Conservation (phyloP, 2,113 vertebrate species). For the Cyanoderma ruficeps region DNA sequence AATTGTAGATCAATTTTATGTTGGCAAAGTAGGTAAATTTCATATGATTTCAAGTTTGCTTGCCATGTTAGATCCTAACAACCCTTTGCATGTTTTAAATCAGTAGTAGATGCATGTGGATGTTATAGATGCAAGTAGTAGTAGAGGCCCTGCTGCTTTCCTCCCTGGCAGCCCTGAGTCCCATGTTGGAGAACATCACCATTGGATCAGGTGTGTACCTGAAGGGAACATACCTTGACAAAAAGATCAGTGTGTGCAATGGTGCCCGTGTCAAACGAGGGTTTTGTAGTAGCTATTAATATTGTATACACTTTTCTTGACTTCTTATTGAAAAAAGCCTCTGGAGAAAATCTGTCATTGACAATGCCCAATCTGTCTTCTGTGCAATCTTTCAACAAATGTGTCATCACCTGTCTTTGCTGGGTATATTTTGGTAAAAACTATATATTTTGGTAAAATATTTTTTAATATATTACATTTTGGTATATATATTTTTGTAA, state of each 20-base stretch:
- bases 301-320: background rate
- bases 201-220: background rate
- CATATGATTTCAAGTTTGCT: background rate
- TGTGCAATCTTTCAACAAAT: background rate
- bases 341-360: background rate
- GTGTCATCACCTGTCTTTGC: background rate
- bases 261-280: background rate
- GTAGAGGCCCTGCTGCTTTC: background rate
- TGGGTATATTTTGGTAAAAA: background rate
- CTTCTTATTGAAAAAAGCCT: background rate
- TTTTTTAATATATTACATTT: no score
- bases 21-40: background rate
- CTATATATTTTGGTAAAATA: no score
- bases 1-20: background rate
- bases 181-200: background rate
- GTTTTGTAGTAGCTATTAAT: background rate
- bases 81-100: background rate
- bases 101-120: background rate
- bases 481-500: background rate
- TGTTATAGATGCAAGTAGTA: background rate
- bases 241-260: background rate
- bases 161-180: background rate
- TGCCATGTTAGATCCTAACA: background rate
- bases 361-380: background rate
- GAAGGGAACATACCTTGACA: background rate